Evolutionary conservation across 2,797 vertebrate species (phyloP).

Genomic region (Gouania willdenowi): DNA sequence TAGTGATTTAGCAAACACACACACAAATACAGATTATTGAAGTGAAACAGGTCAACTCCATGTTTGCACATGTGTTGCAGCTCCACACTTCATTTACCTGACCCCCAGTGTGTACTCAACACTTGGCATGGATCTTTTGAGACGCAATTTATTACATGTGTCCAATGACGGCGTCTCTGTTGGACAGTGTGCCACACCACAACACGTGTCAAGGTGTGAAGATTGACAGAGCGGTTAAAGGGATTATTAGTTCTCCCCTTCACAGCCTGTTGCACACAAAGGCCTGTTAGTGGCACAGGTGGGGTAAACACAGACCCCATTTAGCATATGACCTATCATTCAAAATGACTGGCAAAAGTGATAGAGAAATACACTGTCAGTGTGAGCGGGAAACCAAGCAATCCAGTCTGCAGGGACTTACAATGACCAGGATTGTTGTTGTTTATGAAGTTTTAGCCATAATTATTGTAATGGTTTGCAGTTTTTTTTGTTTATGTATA

Average conservation of each 20-base stretch:
- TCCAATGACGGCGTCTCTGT: conserved; percentile 30
- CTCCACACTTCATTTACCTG: conserved; percentile 33
- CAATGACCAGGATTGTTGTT: too few relatives aligned
- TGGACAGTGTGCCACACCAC: conserved; percentile 28
- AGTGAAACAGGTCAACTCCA: too few relatives aligned
- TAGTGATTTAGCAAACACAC: conserved; percentile 1
- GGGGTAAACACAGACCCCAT: conserved; percentile 65
- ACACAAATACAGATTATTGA: not conserved
- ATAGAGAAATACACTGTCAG: conserved; percentile 64
- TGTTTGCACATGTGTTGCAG: not conserved
- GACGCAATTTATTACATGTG: conserved; percentile 39
- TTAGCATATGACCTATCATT: conserved; percentile 72
- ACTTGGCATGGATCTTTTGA: conserved; percentile 18
- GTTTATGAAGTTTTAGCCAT: too few relatives aligned
- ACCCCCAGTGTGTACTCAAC: conserved; percentile 16
- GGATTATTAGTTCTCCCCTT: conserved; percentile 57
- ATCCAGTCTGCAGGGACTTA: conserved; percentile 28
- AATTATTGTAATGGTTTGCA: too few relatives aligned
- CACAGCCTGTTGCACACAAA: conserved; percentile 49
- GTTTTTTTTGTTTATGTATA: too few relatives aligned
- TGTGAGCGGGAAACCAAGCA: conserved; percentile 48
- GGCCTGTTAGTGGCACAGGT: conserved; percentile 51
- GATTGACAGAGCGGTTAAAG: conserved; percentile 64
- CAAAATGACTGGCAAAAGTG: conserved; percentile 59
- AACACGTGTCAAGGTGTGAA: conserved; percentile 55